Conservation (phyloP, 2,797 vertebrate species). For the Anableps anableps region DNA sequence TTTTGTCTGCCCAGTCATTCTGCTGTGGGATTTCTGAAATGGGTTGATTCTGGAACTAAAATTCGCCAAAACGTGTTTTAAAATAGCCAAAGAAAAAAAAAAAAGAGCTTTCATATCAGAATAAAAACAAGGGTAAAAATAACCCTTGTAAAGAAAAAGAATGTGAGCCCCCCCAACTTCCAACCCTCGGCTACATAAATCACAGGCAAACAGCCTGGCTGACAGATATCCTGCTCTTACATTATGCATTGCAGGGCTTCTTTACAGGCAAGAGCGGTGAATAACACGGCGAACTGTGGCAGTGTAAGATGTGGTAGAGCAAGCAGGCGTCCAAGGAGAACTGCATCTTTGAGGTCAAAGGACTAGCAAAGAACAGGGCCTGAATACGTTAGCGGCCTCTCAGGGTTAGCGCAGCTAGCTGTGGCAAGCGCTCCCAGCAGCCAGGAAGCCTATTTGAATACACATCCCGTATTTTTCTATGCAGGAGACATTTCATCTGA, state of each 20-base stretch:
- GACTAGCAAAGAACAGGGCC: slow-evolving; percentile 55
- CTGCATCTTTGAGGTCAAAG: slow-evolving; percentile 67
- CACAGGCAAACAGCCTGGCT: slow-evolving; percentile 54
- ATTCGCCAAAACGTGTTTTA: neutral
- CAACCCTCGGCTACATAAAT: slow-evolving; percentile 54
- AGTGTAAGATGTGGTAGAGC: slow-evolving; percentile 70
- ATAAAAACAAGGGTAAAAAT: neutral
- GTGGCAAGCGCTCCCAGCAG: slow-evolving; percentile 44
- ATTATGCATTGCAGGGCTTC: slow-evolving; percentile 69
- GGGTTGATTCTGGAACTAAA: neutral
- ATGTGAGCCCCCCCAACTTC: slow-evolving; percentile 16
- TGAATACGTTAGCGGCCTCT: slow-evolving; percentile 67
- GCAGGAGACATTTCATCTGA: slow-evolving; percentile 69
- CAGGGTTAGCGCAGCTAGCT: slow-evolving; percentile 58
- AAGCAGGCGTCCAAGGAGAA: slow-evolving; percentile 72
- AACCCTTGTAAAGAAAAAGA: neutral
- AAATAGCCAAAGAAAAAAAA: neutral
- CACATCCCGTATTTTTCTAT: slow-evolving; percentile 62
- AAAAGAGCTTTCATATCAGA: neutral
- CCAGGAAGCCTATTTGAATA: slow-evolving; percentile 67
- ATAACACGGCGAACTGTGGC: slow-evolving; percentile 70
- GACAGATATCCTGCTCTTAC: slow-evolving; percentile 65
- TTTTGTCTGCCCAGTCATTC: no score
- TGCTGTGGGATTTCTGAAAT: no score
- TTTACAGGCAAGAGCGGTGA: slow-evolving; percentile 64